These are phyloP conservation scores for Fregetta grallaria DNA, from an alignment of 2,113 vertebrate species.

Conservation along the genomic window DNA sequence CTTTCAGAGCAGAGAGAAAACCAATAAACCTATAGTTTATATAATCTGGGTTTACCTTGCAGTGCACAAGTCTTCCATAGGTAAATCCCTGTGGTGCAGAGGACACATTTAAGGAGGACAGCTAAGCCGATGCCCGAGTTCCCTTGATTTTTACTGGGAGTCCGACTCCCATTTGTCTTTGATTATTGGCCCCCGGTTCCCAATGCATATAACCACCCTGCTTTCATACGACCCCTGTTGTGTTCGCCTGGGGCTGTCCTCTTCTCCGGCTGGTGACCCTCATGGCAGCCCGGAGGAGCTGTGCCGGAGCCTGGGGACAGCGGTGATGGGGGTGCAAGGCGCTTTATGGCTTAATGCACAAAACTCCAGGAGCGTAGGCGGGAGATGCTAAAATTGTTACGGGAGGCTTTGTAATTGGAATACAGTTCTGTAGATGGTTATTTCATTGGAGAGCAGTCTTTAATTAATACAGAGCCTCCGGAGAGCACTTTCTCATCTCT, in stretches of 20 bases:
- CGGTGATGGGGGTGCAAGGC: neutral
- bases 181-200: neutral
- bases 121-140: neutral
- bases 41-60: neutral
- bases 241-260: neutral
- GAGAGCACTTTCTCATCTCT: neutral
- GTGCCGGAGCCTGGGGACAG: neutral
- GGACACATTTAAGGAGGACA: neutral
- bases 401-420: neutral
- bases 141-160: neutral
- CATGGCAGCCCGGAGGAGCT: neutral
- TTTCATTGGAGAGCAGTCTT: neutral
- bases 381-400: neutral
- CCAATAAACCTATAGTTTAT: neutral
- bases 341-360: neutral
- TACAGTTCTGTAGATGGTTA: neutral
- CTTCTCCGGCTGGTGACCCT: neutral
- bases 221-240: neutral
- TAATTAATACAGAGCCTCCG: neutral
- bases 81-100: neutral
- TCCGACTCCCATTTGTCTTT: neutral
- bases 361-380: neutral
- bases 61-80: neutral
- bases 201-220: neutral
- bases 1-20: neutral